phyloP scores from a whole-genome alignment of 2,113 vertebrate species.

The Saguinus imperator region DNA sequence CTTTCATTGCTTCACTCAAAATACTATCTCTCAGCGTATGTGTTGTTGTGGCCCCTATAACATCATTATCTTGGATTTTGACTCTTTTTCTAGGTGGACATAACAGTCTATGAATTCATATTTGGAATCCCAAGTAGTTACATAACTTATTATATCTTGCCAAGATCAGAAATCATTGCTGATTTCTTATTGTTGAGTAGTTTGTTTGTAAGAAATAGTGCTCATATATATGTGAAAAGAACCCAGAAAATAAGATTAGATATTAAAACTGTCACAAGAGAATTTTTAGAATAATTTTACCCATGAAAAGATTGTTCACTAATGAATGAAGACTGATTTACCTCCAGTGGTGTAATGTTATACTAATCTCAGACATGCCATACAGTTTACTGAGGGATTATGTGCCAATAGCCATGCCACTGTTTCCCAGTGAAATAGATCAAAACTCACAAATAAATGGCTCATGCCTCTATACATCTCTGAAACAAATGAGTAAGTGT shows the following conservation, averaged over 20 bases:
- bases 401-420: background rate
- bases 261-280: constrained; percentile 33
- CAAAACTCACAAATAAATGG: background rate
- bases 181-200: constrained; percentile 18
- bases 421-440: background rate
- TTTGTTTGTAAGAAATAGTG: constrained; percentile 37
- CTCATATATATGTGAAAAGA: constrained; percentile 16
- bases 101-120: constrained; percentile 56
- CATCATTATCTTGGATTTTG: constrained; percentile 34
- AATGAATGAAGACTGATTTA: constrained; percentile 50
- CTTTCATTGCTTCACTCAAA: constrained; percentile 17
- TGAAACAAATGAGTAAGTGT: background rate
- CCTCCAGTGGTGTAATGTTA: background rate
- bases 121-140: constrained; percentile 60
- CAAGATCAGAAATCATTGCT: constrained; percentile 26
- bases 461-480: background rate
- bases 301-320: constrained; percentile 12
- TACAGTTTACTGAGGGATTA: background rate
- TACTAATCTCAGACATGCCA: background rate
- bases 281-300: constrained; percentile 30
- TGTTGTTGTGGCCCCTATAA: background rate
- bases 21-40: background rate
- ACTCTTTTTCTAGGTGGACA: background rate
- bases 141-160: constrained; percentile 38
- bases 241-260: constrained; percentile 29